Evolutionary conservation across 2,797 vertebrate species (phyloP).

Genomic region (Amazonetta brasiliensis): DNA sequence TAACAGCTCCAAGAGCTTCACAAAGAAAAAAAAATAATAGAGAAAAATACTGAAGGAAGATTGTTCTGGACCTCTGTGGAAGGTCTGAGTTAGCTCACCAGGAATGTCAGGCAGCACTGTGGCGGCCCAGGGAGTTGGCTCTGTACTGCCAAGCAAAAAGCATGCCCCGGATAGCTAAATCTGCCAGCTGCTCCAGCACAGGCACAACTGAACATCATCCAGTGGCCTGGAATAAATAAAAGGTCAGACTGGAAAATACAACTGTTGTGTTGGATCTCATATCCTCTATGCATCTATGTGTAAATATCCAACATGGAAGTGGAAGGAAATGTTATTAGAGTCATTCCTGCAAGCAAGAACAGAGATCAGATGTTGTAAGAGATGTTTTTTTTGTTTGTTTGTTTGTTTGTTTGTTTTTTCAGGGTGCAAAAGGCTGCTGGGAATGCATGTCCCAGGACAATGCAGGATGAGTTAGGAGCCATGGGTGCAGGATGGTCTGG

Average conservation of each 20-base stretch:
- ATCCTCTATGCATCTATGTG: not conserved
- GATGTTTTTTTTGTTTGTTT: not conserved
- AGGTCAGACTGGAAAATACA: not conserved
- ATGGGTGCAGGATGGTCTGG: not conserved
- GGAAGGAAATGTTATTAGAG: not conserved
- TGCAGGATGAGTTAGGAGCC: rapidly evolving
- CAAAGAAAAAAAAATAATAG: not conserved
- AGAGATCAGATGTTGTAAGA: not conserved
- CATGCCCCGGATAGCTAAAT: no score
- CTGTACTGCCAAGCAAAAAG: not conserved
- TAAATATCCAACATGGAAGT: not conserved
- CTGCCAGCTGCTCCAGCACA: not conserved
- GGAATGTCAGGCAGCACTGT: not conserved
- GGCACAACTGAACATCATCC: not conserved
- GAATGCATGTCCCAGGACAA: not conserved
- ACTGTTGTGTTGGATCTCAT: not conserved
- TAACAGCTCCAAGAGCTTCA: not conserved
- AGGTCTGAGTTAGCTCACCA: not conserved
- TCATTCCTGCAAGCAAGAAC: not conserved
- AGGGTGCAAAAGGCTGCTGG: not conserved
- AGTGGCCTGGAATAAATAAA: not conserved
- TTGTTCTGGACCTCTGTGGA: not conserved
- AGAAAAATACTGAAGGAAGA: not conserved
- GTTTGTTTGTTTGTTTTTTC: not conserved
- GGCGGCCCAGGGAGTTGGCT: not conserved